Base-by-base conservation (phyloP, 2,113 vertebrate species). In the Nyctereutes procyonoides region DNA sequence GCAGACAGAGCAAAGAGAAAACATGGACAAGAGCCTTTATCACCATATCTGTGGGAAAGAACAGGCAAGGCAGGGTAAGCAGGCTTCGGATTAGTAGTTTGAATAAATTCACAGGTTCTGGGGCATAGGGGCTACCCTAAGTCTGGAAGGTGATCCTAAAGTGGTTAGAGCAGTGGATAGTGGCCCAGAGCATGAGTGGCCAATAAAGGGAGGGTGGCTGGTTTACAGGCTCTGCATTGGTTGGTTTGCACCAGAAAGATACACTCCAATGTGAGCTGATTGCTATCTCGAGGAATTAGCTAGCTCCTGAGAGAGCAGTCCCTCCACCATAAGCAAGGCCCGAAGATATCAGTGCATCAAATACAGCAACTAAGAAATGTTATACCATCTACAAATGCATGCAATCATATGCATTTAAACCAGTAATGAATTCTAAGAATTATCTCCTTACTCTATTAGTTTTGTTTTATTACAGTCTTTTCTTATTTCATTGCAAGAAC, bases 401-500 rank as follows among this genome's bases (percentile, higher is more conserved):
- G 65, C 30, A 65, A 60, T 67, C 60, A n/a, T 38, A 26, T 9
- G 67, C 48, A 93, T 90, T 89, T 83, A 90, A 90, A 60, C 30
- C 67, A 73, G 32, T 35, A 38, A 35, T 86, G 17, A 73, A 65
- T 77, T 84, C 11, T 60, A 80, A 77, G 51, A 83, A 83, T 26
- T 80, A 32, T 85, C 30, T 79, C 60, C 53, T 43, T 79, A 48
- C 12, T 65, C 35, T 48, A 43, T 82, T 58, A 56, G 4, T 7
- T 73, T 94, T 88, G 38, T 62, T 86, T 81, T 85, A 65, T 38
- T 76, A 76, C 51, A 62, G 58, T 51, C 8, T 84, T 93, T 62
- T 96, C 30, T 77, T 73, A 84, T 79, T 92, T 93, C 35, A 69
- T 51, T 67, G 17, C 35, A 94, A 94, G 73, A 92, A 51, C 6